Evolutionary conservation across 2,888 invertebrate genomes (phyloP).

Genomic region (Syritta pipiens): DNA sequence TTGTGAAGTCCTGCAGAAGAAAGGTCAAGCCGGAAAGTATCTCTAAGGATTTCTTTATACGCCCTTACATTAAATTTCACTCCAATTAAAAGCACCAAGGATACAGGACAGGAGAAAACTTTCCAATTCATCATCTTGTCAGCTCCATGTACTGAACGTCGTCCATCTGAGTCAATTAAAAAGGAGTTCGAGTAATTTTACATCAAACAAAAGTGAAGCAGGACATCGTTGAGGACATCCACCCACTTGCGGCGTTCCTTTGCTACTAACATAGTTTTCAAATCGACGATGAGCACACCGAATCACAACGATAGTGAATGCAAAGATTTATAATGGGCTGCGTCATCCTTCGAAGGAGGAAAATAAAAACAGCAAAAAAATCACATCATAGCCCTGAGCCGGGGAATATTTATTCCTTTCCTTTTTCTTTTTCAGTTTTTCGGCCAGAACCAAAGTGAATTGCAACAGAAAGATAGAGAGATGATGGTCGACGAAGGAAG

Average conservation of each 20-base stretch:
- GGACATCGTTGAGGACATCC: conserved; percentile 12
- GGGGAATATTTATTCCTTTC: too few relatives aligned
- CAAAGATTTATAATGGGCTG: background rate
- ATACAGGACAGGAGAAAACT: too few relatives aligned
- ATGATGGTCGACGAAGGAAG: too few relatives aligned
- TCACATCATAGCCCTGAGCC: too few relatives aligned
- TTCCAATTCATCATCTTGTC: conserved; percentile 14
- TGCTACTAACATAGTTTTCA: background rate
- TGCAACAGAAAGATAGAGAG: too few relatives aligned
- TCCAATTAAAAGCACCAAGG: too few relatives aligned
- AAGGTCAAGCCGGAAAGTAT: background rate
- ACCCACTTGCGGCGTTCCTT: background rate
- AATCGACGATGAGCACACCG: background rate
- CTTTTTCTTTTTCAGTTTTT: too few relatives aligned
- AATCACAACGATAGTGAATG: background rate
- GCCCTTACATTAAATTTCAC: too few relatives aligned
- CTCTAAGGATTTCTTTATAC: too few relatives aligned
- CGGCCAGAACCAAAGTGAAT: too few relatives aligned
- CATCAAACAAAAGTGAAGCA: conserved; percentile 24
- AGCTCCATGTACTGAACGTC: conserved; percentile 13
- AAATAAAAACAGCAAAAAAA: too few relatives aligned
- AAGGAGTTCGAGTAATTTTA: conserved; percentile 22
- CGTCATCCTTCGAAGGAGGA: background rate
- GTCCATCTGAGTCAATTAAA: conserved; percentile 32
- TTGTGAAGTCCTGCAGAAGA: background rate